Evolutionary conservation across 2,888 invertebrate species (phyloP).

Genomic region (Drosophila incognita): DNA sequence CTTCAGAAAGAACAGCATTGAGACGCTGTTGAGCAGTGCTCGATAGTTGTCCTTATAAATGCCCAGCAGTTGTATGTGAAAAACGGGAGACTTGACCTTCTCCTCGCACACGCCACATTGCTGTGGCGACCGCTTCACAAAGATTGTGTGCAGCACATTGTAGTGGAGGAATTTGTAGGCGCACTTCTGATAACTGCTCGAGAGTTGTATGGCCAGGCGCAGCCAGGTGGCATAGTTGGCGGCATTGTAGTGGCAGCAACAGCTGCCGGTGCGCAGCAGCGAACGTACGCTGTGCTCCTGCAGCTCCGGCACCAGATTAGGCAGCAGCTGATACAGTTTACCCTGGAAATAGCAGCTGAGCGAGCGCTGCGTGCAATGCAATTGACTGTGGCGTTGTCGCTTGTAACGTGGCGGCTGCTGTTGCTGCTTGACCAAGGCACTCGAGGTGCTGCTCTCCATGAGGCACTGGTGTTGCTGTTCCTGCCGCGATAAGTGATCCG

Average conservation of each 20-base stretch:
- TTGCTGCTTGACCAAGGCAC: slow-evolving; percentile 44
- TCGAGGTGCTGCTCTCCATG: slow-evolving; percentile 63
- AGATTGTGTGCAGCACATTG: slow-evolving; percentile 78
- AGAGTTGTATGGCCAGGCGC: slow-evolving; percentile 60
- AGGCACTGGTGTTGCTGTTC: slow-evolving; percentile 63
- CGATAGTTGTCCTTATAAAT: slow-evolving; percentile 69
- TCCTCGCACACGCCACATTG: slow-evolving; percentile 78
- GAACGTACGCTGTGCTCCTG: slow-evolving; percentile 78
- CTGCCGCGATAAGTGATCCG: slow-evolving; percentile 76
- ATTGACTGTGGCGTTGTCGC: slow-evolving; percentile 61
- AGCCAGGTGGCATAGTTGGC: slow-evolving; percentile 74
- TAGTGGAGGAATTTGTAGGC: slow-evolving; percentile 82
- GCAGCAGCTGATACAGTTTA: slow-evolving; percentile 76
- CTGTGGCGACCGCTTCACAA: slow-evolving; percentile 56
- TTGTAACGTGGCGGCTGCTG: slow-evolving; percentile 52
- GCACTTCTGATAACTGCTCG: slow-evolving; percentile 73
- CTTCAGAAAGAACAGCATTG: slow-evolving; percentile 77
- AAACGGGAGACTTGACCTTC: slow-evolving; percentile 79
- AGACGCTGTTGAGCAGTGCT: slow-evolving; percentile 44
- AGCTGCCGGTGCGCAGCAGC: slow-evolving; percentile 79
- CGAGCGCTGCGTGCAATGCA: slow-evolving; percentile 69
- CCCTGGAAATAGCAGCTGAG: slow-evolving; percentile 83
- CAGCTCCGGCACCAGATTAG: slow-evolving; percentile 63
- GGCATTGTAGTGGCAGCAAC: slow-evolving; percentile 83
- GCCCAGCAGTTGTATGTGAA: slow-evolving; percentile 74